phyloP scores from a whole-genome alignment of 2,113 vertebrate genomes.

The Lasiurus borealis region DNA sequence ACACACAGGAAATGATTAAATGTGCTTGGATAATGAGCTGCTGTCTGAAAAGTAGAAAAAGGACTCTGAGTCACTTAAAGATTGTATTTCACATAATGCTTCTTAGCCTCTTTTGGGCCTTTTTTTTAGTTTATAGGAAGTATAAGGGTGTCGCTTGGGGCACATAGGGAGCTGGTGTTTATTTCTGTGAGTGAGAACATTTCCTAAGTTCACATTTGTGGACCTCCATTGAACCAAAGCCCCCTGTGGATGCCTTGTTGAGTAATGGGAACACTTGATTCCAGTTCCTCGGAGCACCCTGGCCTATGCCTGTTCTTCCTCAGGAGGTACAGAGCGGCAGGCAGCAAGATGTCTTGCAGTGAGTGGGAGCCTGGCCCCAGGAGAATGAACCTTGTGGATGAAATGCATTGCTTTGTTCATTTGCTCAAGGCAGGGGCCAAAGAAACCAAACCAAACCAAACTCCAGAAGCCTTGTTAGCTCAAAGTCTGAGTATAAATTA shows the following conservation, averaged over 20 bases:
- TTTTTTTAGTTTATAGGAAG: background rate
- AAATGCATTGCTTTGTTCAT: background rate
- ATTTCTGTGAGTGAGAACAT: background rate
- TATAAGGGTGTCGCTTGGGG: rapidly evolving
- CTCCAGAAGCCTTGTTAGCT: slow-evolving; percentile 32
- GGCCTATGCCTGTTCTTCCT: background rate
- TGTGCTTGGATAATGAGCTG: slow-evolving; percentile 20
- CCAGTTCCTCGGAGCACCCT: background rate
- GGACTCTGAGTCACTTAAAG: background rate
- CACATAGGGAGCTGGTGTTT: background rate
- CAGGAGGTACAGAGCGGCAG: background rate
- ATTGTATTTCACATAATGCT: background rate
- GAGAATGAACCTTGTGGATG: background rate
- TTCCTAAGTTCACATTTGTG: background rate
- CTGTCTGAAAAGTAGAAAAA: slow-evolving; percentile 53
- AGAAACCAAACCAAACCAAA: background rate
- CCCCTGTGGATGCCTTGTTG: background rate
- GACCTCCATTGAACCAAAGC: background rate
- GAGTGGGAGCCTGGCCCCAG: background rate
- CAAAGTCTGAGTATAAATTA: slow-evolving; percentile 58
- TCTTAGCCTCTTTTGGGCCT: background rate
- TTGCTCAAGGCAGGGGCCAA: background rate
- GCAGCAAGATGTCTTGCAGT: background rate
- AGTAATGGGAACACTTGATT: background rate
- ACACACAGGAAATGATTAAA: slow-evolving; percentile 18